A percentile compares a stretch with the other conserved stretches of the same genome.
These are phyloP conservation scores for Hirtodrosophila cameraria DNA, from an alignment of 2,888 invertebrate species.

Conservation along the genomic window DNA sequence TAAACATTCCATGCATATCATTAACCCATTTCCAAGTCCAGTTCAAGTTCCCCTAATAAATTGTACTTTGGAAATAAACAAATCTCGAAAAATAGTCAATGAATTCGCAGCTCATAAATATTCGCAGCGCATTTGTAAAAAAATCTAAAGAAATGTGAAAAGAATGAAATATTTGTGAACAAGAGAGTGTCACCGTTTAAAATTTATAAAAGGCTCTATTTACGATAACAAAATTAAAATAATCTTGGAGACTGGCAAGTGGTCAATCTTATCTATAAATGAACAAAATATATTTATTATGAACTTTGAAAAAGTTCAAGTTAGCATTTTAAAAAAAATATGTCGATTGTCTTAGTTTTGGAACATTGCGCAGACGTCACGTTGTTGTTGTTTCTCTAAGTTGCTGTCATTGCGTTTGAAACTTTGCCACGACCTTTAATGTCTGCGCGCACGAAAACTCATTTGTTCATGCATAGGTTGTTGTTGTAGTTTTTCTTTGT, in stretches of 20 bases:
- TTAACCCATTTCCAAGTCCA: constrained; percentile 66
- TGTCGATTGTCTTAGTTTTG: constrained; percentile 52
- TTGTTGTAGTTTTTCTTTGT: constrained; percentile 62
- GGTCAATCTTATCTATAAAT: constrained; percentile 4
- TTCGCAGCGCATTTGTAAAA: constrained; percentile 56
- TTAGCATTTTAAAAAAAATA: constrained; percentile 4
- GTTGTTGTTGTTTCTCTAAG: constrained; percentile 22
- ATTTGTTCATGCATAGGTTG: constrained; percentile 67
- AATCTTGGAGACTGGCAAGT: background rate
- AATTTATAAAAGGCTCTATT: background rate
- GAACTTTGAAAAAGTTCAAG: constrained; percentile 55
- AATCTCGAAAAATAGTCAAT: constrained; percentile 23
- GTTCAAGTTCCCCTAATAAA: constrained; percentile 59
- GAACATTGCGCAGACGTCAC: constrained; percentile 48
- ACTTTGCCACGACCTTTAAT: constrained; percentile 62
- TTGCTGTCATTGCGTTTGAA: constrained; percentile 62
- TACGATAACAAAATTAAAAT: no score
- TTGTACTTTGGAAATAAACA: constrained; percentile 43
- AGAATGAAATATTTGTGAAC: constrained; percentile 32
- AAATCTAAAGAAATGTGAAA: constrained; percentile 34
- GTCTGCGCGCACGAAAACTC: constrained; percentile 60
- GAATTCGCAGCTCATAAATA: constrained; percentile 48
- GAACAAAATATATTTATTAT: constrained; percentile 38
- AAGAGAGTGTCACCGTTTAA: constrained; percentile 37
- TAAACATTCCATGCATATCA: constrained; percentile 56